phyloP scores from a whole-genome alignment of 2,797 vertebrate genomes.

The Sebastes hubbsi region DNA sequence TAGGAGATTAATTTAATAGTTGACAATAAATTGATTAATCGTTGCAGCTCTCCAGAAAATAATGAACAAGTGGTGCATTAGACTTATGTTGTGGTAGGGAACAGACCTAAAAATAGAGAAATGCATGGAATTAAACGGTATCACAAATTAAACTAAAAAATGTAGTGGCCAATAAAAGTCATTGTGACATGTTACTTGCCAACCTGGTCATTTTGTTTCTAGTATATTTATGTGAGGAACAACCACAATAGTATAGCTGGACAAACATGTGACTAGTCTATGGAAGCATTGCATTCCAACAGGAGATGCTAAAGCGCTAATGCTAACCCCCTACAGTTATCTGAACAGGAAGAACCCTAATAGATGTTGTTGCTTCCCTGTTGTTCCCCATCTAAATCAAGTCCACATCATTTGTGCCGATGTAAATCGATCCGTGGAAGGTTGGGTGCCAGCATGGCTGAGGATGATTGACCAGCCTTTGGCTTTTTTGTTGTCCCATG shows the following conservation, averaged over 20 bases:
- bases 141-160: background rate
- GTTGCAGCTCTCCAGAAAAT: background rate
- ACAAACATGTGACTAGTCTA: conserved; percentile 5
- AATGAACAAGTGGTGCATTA: background rate
- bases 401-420: conserved; percentile 34
- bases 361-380: background rate
- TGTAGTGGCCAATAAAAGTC: background rate
- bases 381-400: background rate
- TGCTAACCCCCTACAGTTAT: background rate
- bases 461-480: conserved; percentile 62
- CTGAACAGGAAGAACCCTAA: background rate
- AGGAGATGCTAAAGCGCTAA: background rate
- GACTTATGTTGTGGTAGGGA: background rate
- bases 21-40: too few species aligned
- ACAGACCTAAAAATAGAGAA: background rate
- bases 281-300: background rate
- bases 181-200: background rate
- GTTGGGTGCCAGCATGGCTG: conserved; percentile 46
- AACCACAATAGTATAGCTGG: background rate
- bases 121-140: background rate
- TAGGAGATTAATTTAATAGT: too few species aligned
- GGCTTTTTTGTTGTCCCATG: conserved; percentile 82
- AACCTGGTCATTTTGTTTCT: background rate
- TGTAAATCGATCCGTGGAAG: conserved; percentile 50
- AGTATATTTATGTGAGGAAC: background rate